These are phyloP conservation scores for Myiozetetes cayanensis DNA, from an alignment of 2,113 vertebrate species.

Conservation along the genomic window DNA sequence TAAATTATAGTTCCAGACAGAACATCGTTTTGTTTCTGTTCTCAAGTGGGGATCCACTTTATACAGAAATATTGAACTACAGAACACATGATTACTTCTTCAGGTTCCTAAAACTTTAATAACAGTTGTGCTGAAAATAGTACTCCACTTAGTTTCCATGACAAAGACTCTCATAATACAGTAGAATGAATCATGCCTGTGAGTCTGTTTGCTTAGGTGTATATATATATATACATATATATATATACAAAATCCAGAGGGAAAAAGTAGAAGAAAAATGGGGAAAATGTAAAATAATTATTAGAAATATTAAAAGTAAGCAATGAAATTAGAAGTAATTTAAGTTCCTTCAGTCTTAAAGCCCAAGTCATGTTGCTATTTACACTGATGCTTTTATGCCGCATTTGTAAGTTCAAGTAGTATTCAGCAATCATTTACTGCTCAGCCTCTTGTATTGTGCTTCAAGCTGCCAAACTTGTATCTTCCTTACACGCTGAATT, in stretches of 20 bases:
- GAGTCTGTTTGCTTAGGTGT: neutral
- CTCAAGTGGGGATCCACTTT: neutral
- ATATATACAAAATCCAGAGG: neutral
- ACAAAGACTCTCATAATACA: neutral
- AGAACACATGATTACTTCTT: neutral
- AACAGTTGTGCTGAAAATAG: neutral
- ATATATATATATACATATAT: too few relatives aligned
- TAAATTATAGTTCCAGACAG: neutral
- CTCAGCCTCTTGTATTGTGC: neutral
- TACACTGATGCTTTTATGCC: rapidly evolving
- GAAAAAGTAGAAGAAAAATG: neutral
- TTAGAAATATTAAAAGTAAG: neutral
- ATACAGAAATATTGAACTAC: neutral
- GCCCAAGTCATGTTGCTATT: neutral
- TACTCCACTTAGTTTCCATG: neutral
- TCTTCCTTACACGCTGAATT: neutral
- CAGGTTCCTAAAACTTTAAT: neutral
- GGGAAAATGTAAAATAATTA: neutral
- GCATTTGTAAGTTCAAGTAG: neutral
- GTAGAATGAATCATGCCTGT: neutral
- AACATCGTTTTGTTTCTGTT: neutral
- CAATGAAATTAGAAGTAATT: neutral
- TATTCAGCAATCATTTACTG: neutral
- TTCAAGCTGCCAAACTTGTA: neutral
- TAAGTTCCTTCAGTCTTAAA: neutral